A percentile compares a stretch with the other conserved stretches of the same genome.
Evolutionary conservation across 2,113 vertebrate genomes (phyloP).

Genomic region (Entomyzon cyanotis): DNA sequence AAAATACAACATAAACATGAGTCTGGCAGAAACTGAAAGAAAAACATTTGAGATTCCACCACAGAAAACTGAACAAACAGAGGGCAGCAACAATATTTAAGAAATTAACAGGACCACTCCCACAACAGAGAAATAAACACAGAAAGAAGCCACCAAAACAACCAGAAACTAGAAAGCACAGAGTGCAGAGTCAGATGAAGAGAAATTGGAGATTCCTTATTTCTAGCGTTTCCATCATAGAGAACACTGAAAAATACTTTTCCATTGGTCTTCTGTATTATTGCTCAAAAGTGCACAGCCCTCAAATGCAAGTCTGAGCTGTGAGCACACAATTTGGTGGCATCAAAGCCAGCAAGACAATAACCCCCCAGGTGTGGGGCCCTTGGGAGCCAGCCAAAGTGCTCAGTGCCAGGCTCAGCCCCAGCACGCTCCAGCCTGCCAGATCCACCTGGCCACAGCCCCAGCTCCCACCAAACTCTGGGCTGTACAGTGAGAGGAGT

Average conservation of each 20-base stretch:
- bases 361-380: background rate
- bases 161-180: background rate
- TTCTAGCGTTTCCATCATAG: background rate
- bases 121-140: background rate
- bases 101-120: background rate
- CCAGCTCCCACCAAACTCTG: fast-evolving
- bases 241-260: background rate
- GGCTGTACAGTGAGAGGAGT: background rate
- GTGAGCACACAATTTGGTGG: fast-evolving
- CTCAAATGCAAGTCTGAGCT: background rate
- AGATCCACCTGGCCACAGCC: background rate
- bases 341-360: background rate
- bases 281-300: fast-evolving
- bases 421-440: background rate
- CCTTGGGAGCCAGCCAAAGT: fast-evolving
- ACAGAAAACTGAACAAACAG: background rate
- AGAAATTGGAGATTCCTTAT: background rate
- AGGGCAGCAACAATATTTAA: background rate
- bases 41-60: background rate
- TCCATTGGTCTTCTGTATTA: fast-evolving
- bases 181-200: background rate
- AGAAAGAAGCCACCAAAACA: background rate
- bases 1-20: background rate
- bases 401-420: background rate
- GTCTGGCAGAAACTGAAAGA: background rate